A percentile compares a stretch with the other conserved stretches of the same genome.
phyloP scores from a whole-genome alignment of 37 sponge, comb jelly and placozoan genomes.

The Ianthella basta region DNA sequence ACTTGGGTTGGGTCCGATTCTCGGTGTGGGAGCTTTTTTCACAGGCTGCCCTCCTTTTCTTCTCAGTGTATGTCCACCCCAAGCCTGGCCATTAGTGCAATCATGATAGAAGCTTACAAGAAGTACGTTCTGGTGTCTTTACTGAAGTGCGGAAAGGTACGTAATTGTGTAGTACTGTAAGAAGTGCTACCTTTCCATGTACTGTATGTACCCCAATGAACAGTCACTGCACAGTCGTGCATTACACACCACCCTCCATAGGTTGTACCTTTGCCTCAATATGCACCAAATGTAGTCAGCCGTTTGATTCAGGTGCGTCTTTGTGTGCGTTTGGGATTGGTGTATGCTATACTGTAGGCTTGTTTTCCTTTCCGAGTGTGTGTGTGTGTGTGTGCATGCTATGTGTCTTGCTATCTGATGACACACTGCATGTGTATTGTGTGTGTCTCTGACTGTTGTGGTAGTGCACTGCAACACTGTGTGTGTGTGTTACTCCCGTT shows the following conservation, averaged over 20 bases:
- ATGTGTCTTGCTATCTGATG: background rate
- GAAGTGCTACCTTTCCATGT: background rate
- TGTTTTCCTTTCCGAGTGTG: background rate
- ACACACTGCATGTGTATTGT: background rate
- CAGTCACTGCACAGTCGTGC: background rate
- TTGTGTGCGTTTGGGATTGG: conserved; percentile 30
- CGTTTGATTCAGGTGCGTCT: conserved; percentile 49
- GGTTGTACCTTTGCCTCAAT: conserved; percentile 62
- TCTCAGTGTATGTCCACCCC: conserved; percentile 84
- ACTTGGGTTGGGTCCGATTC: conserved; percentile 38
- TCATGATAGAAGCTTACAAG: conserved; percentile 96
- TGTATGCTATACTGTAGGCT: background rate
- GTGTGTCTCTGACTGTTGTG: background rate
- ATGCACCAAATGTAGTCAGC: conserved; percentile 65
- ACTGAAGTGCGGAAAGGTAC: conserved; percentile 85
- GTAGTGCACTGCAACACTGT: background rate
- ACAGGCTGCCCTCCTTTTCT: background rate
- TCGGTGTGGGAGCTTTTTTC: background rate
- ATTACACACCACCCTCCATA: background rate
- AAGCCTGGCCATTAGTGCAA: conserved; percentile 84
- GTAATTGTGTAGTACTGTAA: background rate
- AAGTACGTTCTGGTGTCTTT: conserved; percentile 88
- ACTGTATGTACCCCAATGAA: background rate
- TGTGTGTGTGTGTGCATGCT: conserved; percentile 2
- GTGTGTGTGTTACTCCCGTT: background rate